Percentiles rank a stretch among this genome's conserved stretches.
phyloP scores from a whole-genome alignment of 1,140 invertebrate genomes.

The silkworm (Bombyx mori) region ASM3026992v2 NC_085109.1:5350001-5350500 shows the following conservation, averaged over 20 bases:
- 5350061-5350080: slow-evolving; percentile 73
- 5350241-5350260: slow-evolving; percentile 54
- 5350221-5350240: slow-evolving; percentile 75
- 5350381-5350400: slow-evolving; percentile 64
- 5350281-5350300: slow-evolving; percentile 50
- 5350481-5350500: slow-evolving; percentile 70
- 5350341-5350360: slow-evolving; percentile 70
- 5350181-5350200: slow-evolving; percentile 86
- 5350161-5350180: slow-evolving; percentile 83
- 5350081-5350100: slow-evolving; percentile 77
- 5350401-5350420: slow-evolving; percentile 59
- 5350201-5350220: slow-evolving; percentile 85
- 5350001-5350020: slow-evolving; percentile 62
- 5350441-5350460: slow-evolving; percentile 75
- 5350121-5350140: slow-evolving; percentile 83
- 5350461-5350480: slow-evolving; percentile 73
- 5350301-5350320: slow-evolving; percentile 74
- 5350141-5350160: slow-evolving; percentile 81
- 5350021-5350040: slow-evolving; percentile 56
- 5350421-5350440: slow-evolving; percentile 74
- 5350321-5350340: slow-evolving; percentile 71
- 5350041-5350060: slow-evolving; percentile 68
- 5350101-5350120: slow-evolving; percentile 82
- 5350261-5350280: slow-evolving; percentile 41
- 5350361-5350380: slow-evolving; percentile 54